Base-by-base conservation (phyloP, 2,113 vertebrate species). In the Mormyrus lacerda region DNA sequence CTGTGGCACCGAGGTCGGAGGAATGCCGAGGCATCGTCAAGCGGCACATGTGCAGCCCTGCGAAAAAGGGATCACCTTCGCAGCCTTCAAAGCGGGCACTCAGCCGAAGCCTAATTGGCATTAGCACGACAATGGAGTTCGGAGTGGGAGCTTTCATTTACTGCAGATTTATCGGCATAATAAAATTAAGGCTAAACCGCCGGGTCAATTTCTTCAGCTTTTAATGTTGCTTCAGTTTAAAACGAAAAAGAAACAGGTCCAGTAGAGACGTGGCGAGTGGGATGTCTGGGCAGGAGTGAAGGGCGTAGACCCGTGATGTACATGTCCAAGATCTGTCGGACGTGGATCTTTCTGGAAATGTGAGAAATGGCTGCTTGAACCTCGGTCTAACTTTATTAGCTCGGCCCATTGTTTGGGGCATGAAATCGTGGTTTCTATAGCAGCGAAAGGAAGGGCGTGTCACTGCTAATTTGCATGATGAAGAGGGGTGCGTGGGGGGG, bases 381-480 rank as follows among this genome's bases (percentile, higher is more conserved):
- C 50, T 55, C 55, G 2, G 10, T 87, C 4, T 35, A 53, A 55
- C 27, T 51, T 87, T 87, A 87, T 85, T 85, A 85, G 45, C 45
- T 15, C n/a, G 24, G 84, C 13, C 84, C 84, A 50, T 87, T 87
- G 85, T 87, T 53, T 87, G 27, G 27, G 15, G 85, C 27, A 35
- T 55, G 15, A 87, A 50, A 35, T 13, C 31, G 17, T 53, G 27
- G 85, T 53, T 53, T n/a, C 85, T 50, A 87, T 87, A n/a, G 31
- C 24, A 47, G 48, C 35, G 0, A 17, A 55, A 87, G 27, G 31
- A 55, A 19, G 15, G 50, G 47, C 13, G 84, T 50, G 45, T 50
- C 84, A 31, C 84, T 85, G 53, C 48, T 55, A 51, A 87, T 87
- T 53, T 87, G 85, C 85, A 87, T 87, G 48, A 87, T 51, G 31